Conservation (phyloP, 1,140 invertebrate genomes). For the Chironomus tepperi region DNA sequence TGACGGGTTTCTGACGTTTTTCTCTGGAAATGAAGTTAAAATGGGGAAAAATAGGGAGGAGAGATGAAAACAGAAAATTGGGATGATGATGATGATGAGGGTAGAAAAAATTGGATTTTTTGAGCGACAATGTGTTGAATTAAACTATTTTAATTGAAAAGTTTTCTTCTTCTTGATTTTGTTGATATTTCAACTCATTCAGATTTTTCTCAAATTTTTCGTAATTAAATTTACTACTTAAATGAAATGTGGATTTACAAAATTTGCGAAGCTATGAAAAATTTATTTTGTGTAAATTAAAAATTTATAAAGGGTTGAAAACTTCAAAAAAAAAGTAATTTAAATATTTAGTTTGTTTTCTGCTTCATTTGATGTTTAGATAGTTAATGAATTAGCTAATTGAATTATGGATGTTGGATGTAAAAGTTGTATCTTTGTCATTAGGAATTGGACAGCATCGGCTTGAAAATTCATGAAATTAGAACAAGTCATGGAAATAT, state of each 20-base stretch:
- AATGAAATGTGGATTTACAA: not conserved
- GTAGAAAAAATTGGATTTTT: not conserved
- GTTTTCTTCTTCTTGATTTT: not conserved
- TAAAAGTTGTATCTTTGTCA: too few relatives aligned
- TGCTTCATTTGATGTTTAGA: too few relatives aligned
- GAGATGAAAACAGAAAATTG: not conserved
- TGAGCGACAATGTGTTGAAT: not conserved
- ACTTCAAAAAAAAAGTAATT: too few relatives aligned
- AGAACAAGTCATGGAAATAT: too few relatives aligned
- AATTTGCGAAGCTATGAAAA: too few relatives aligned
- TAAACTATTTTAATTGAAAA: conserved; percentile 21
- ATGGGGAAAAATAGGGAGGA: not conserved
- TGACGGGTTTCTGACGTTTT: conserved; percentile 11
- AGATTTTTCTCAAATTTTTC: not conserved
- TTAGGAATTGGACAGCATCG: too few relatives aligned
- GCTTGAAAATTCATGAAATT: too few relatives aligned
- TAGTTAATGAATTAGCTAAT: too few relatives aligned
- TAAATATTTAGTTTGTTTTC: too few relatives aligned
- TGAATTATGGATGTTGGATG: too few relatives aligned
- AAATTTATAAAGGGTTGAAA: too few relatives aligned
- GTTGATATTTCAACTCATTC: not conserved
- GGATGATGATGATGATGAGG: not conserved
- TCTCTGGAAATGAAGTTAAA: not conserved
- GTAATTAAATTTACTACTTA: not conserved
- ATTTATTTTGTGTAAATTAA: too few relatives aligned